Evolutionary conservation across 2,888 invertebrate species (phyloP).

Genomic region (Agrilus cyanescens): DNA sequence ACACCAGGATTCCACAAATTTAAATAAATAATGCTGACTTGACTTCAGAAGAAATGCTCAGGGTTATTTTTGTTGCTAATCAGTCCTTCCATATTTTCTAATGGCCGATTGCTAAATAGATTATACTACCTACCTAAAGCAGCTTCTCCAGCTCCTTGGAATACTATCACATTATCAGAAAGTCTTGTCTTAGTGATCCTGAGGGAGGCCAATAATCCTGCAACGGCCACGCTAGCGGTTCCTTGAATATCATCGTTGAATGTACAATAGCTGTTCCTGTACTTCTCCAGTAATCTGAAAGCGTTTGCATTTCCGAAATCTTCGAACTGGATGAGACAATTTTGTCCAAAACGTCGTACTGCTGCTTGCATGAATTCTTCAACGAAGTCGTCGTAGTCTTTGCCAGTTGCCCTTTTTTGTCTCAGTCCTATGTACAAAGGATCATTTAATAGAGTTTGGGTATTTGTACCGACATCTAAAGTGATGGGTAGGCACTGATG

Average conservation of each 20-base stretch:
- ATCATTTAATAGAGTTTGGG: constrained; percentile 72
- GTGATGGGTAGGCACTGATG: constrained; percentile 90
- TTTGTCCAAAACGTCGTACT: constrained; percentile 74
- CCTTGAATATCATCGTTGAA: constrained; percentile 99
- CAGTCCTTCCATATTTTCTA: no score
- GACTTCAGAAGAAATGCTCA: no score
- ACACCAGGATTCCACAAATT: no score
- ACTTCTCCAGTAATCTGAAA: constrained; percentile 82
- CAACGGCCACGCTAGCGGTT: constrained; percentile 91
- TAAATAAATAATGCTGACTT: no score
- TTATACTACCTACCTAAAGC: constrained; percentile 17
- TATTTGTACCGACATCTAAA: constrained; percentile 90
- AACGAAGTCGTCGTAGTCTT: constrained; percentile 80
- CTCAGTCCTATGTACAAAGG: constrained; percentile 90
- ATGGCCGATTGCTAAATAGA: no score
- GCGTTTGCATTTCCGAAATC: constrained; percentile 98
- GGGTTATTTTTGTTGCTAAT: no score
- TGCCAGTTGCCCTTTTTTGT: constrained; percentile 72
- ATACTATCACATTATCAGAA: constrained; percentile 76
- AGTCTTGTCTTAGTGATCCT: constrained; percentile 72
- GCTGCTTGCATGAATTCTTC: constrained; percentile 96
- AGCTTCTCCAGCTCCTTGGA: constrained; percentile 96
- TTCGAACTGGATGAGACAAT: constrained; percentile 86
- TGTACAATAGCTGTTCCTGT: constrained; percentile 79
- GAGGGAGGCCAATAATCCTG: constrained; percentile 80